A percentile compares a stretch with the other conserved stretches of the same genome.
Conservation (phyloP, 2,113 vertebrate species). For the Callorhinus ursinus region DNA sequence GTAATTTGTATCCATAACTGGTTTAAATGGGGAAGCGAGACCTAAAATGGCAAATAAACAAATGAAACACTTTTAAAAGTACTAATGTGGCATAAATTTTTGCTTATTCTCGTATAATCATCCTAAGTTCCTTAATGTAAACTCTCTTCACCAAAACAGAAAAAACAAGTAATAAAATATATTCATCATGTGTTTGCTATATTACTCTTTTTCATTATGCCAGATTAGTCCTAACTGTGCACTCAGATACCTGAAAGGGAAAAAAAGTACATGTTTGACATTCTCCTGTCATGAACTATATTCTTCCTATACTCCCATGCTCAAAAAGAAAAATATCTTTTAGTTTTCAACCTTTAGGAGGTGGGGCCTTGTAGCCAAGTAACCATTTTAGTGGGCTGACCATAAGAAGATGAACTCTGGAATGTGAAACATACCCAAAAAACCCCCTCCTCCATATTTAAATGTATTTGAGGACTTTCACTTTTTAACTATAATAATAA, state of each 20-base stretch:
- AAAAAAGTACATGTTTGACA: not conserved
- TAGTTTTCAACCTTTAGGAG: not conserved
- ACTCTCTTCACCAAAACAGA: not conserved
- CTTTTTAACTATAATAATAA: conserved; percentile 23
- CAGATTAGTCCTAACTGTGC: not conserved
- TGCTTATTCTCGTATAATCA: conserved; percentile 18
- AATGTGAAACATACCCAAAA: not conserved
- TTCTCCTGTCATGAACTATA: not conserved
- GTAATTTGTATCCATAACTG: conserved; percentile 95
- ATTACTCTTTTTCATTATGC: not conserved
- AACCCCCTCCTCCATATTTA: not conserved
- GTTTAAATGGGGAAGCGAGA: conserved; percentile 98
- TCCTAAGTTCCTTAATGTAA: not conserved
- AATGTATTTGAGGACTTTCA: not conserved
- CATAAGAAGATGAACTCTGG: not conserved
- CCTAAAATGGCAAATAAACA: conserved; percentile 85
- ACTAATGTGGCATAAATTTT: not conserved
- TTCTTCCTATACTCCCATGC: not conserved
- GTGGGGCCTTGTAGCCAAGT: not conserved
- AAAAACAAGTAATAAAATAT: not conserved
- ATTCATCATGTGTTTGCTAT: not conserved
- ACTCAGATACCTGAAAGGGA: not conserved
- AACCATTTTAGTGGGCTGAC: not conserved
- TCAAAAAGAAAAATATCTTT: not conserved
- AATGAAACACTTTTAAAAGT: not conserved